Conservation (phyloP, 2,797 vertebrate genomes). For the Eremophila alpestris region DNA sequence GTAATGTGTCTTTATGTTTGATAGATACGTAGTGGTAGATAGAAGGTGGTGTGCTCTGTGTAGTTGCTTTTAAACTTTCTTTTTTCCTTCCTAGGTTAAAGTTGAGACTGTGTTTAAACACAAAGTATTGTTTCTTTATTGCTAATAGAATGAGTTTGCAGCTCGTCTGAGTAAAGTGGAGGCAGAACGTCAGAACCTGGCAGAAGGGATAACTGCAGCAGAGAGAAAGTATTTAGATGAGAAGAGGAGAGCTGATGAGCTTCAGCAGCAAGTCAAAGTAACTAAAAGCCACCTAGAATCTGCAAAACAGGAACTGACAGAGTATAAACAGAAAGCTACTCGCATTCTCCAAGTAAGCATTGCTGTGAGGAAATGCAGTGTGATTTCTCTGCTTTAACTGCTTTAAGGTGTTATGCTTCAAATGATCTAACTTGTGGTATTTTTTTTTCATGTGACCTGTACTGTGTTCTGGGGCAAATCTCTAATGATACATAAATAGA, state of each 20-base stretch:
- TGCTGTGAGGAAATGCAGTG: background rate
- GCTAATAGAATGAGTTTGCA: slow-evolving; percentile 84
- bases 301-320: slow-evolving; percentile 88
- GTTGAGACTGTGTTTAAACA: slow-evolving; percentile 30
- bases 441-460: background rate
- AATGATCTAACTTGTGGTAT: background rate
- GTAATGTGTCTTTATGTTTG: background rate
- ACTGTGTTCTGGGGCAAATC: background rate
- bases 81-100: slow-evolving; percentile 11
- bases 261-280: slow-evolving; percentile 88
- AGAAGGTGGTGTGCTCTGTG: background rate
- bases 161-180: slow-evolving; percentile 87
- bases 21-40: background rate
- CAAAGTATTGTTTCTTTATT: slow-evolving; percentile 35
- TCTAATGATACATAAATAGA: background rate
- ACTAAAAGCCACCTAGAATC: slow-evolving; percentile 81
- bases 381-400: background rate
- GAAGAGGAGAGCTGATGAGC: slow-evolving; percentile 85
- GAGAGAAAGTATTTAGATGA: slow-evolving; percentile 88
- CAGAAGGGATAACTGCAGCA: slow-evolving; percentile 84
- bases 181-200: slow-evolving; percentile 88
- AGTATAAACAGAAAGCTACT: slow-evolving; percentile 97
- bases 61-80: background rate
- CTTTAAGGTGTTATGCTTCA: background rate
- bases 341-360: slow-evolving; percentile 90